These are phyloP conservation scores for Martes martes DNA, from an alignment of 2,113 vertebrate genomes.

Conservation along the genomic window DNA sequence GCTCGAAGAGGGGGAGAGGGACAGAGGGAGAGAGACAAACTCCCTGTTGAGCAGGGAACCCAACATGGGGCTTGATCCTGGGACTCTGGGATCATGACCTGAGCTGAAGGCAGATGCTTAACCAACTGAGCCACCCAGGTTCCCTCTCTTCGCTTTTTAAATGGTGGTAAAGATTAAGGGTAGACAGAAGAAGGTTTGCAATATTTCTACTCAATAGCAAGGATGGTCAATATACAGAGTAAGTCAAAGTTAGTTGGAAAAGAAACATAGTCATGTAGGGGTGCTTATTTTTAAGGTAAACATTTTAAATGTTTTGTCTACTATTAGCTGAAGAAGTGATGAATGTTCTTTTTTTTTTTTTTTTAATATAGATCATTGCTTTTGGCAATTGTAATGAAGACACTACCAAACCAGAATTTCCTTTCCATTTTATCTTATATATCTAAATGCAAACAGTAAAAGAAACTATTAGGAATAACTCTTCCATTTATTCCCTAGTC, in stretches of 20 bases:
- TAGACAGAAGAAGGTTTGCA: background rate
- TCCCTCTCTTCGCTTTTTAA: background rate
- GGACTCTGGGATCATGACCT: background rate
- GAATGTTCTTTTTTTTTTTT: background rate
- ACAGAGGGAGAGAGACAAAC: background rate
- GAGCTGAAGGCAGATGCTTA: background rate
- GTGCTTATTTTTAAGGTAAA: background rate
- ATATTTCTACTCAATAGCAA: background rate
- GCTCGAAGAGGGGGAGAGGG: background rate
- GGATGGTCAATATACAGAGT: background rate
- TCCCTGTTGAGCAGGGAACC: background rate
- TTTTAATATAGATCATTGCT: background rate
- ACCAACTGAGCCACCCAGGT: background rate
- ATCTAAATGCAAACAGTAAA: slow-evolving; percentile 50
- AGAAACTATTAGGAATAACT: slow-evolving; percentile 51
- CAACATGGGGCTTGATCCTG: background rate
- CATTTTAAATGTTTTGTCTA: background rate
- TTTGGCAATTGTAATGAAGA: background rate
- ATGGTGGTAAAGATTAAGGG: background rate
- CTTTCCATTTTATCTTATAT: background rate
- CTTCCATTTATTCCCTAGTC: slow-evolving; percentile 35
- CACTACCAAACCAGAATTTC: slow-evolving; percentile 6
- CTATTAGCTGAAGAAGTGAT: background rate
- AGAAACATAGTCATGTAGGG: background rate
- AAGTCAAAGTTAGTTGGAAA: background rate